phyloP scores from a whole-genome alignment of 2,113 vertebrate genomes.

The Peromyscus maniculatus region DNA sequence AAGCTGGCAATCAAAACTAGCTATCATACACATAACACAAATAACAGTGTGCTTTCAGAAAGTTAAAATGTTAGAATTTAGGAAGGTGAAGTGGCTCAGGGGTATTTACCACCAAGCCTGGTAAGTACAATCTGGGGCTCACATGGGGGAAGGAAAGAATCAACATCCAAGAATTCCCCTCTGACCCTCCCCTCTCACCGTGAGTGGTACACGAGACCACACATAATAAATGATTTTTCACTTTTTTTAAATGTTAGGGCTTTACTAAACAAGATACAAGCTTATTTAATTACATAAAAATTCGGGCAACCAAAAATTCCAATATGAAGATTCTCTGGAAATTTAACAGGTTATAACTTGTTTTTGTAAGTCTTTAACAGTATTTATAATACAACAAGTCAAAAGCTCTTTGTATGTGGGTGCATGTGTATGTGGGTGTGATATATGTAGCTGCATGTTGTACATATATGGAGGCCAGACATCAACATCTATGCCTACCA shows the following conservation, averaged over 20 bases:
- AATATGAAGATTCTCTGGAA: slow-evolving; percentile 13
- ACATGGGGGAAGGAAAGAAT: background rate
- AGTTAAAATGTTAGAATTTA: background rate
- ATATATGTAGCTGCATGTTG: no score
- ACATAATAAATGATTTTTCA: background rate
- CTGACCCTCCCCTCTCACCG: background rate
- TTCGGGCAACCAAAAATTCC: background rate
- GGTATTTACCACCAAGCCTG: background rate
- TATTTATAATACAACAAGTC: background rate
- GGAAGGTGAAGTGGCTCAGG: background rate
- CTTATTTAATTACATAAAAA: background rate
- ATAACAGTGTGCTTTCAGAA: background rate
- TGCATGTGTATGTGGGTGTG: background rate
- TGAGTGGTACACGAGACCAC: background rate
- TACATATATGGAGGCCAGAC: no score
- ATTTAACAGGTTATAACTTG: background rate
- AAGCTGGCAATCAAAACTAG: no score
- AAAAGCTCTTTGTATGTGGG: background rate
- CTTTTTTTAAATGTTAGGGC: background rate
- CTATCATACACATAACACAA: background rate
- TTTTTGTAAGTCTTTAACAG: background rate
- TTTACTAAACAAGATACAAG: background rate
- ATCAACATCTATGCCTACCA: no score
- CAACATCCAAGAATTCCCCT: background rate
- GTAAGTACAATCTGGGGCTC: background rate